Evolutionary conservation across 2,888 invertebrate genomes (phyloP), one percentile per base, ranked within the genome.

Genomic region (Nysson spinosus): DNA sequence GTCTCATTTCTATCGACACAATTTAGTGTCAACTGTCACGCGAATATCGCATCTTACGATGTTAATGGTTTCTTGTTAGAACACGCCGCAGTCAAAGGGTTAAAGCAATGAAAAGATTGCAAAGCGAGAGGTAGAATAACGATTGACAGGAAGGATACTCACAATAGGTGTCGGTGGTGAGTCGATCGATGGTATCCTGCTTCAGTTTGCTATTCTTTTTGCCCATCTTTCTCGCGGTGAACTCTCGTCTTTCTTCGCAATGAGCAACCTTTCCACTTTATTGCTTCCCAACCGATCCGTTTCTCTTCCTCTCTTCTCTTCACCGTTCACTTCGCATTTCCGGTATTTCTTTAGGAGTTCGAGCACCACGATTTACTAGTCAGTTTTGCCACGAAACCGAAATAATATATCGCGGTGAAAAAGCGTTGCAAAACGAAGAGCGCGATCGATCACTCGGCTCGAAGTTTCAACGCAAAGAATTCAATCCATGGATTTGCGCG

Each of bases 161-260:
- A 97, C 97, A 97, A 89, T 97, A 97, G 75, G 97, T 97, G 82
- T 95, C 96, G 74, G 93, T 94, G 77, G 96, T 96, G 78, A 97
- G 92, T 79, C 95, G 92, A 88, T 96, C 95, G 87, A 97, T 96
- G 82, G 96, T 96, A 88, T 97, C 97, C 88, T 95, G 95, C 91
- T 96, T 97, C 88, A 97, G 93, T 90, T 97, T 97, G 58, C 96
- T 97, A 87, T 96, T 96, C 89, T 96, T 96, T 92, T 97, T 97
- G 85, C 97, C 97, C 97, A 97, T 97, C 82, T 89, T 91, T 77
- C 54, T 30, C 35, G 16, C 35, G 0, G 7, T 6, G 46, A 32
- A 11, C n/a, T n/a, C n/a, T 34, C 28, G 34, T 28, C 32, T 52
- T 11, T 28, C 37, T 34, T 24, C 40, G 17, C 39, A 17, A 26